phyloP scores from a whole-genome alignment of 2,888 invertebrate genomes.

The Chromoteleia sp. region DNA sequence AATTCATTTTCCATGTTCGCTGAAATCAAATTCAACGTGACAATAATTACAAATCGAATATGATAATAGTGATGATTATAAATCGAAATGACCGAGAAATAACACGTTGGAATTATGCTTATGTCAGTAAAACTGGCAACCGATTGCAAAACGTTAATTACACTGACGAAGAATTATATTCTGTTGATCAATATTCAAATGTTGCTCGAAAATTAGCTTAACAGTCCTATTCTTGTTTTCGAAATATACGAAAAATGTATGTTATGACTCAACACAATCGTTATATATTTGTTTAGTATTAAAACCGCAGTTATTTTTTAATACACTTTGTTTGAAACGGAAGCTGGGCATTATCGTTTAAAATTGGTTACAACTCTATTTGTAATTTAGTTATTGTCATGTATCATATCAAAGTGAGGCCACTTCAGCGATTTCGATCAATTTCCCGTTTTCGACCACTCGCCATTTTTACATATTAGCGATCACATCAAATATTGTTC shows the following conservation, averaged over 20 bases:
- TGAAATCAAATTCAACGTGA: too few relatives aligned
- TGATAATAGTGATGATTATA: too few relatives aligned
- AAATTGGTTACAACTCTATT: conserved; percentile 8
- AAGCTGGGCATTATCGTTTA: conserved; percentile 7
- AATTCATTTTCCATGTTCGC: too few relatives aligned
- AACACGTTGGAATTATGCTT: too few relatives aligned
- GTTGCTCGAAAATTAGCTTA: conserved; percentile 34
- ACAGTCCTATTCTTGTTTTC: conserved; percentile 37
- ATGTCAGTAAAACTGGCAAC: too few relatives aligned
- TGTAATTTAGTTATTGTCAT: conserved; percentile 22
- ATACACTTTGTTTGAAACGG: too few relatives aligned
- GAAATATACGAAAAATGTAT: conserved; percentile 25
- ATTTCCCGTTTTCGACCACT: conserved; percentile 14
- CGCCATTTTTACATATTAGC: conserved; percentile 1
- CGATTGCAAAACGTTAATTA: conserved; percentile 27
- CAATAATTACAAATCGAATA: too few relatives aligned
- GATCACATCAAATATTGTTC: conserved; percentile 7
- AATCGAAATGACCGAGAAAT: too few relatives aligned
- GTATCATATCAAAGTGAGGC: conserved; percentile 15
- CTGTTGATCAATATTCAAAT: conserved; percentile 10
- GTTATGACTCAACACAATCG: neutral
- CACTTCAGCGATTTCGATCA: conserved; percentile 16
- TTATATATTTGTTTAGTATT: conserved; percentile 23
- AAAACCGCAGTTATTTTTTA: conserved; percentile 23
- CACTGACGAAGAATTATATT: conserved; percentile 35